These are phyloP conservation scores for Atherix ibis DNA, from an alignment of 2,888 invertebrate species.

Conservation along the genomic window DNA sequence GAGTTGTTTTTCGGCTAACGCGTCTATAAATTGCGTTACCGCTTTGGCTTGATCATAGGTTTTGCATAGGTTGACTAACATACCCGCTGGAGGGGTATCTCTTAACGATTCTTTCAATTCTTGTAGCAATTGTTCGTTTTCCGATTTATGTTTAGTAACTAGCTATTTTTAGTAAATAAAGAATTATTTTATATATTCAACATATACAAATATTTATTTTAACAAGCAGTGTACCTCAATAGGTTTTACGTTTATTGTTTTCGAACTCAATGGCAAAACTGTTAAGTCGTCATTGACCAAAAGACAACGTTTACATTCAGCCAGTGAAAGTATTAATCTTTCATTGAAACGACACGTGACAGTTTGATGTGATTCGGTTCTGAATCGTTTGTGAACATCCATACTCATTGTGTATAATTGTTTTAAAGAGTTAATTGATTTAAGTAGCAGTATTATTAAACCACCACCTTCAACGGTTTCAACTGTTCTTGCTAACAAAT, in stretches of 20 bases:
- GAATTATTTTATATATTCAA: no score
- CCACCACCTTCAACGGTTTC: constrained; percentile 98
- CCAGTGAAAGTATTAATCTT: constrained; percentile 78
- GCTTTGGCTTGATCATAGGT: constrained; percentile 91
- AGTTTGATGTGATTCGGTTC: constrained; percentile 88
- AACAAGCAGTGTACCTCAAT: no score
- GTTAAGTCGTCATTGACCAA: constrained; percentile 90
- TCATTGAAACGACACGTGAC: constrained; percentile 93
- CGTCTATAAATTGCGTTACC: constrained; percentile 83
- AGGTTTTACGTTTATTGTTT: constrained; percentile 65
- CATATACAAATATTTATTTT: no score
- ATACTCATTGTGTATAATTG: constrained; percentile 93
- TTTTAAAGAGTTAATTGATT: constrained; percentile 71
- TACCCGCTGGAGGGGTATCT: constrained; percentile 85
- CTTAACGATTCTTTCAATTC: constrained; percentile 66
- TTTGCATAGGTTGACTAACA: constrained; percentile 72
- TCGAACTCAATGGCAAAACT: constrained; percentile 82
- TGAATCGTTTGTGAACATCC: constrained; percentile 88
- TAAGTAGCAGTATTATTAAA: constrained; percentile 75
- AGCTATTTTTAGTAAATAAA: no score
- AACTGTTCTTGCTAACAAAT: constrained; percentile 86
- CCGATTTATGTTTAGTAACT: no score
- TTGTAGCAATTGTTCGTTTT: constrained; percentile 45
- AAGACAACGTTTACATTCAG: constrained; percentile 72
- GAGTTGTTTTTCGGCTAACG: constrained; percentile 76